Evolutionary conservation across 2,797 vertebrate genomes (phyloP), one percentile per base, ranked within the genome.

Genomic region (Toxotes lorentzi): DNA sequence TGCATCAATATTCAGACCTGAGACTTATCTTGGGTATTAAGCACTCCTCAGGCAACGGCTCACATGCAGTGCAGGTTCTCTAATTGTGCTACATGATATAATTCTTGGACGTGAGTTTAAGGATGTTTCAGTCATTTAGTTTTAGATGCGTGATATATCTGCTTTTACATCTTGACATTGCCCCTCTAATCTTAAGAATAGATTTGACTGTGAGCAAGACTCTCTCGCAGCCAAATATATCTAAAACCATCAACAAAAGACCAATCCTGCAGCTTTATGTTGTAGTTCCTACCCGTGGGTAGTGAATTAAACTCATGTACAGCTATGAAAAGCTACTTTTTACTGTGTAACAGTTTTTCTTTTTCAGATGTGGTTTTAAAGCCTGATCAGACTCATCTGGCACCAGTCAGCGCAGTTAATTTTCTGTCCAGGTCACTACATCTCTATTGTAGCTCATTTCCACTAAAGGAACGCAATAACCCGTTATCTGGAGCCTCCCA

Each of bases 1-100:
- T 68, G 78, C 82, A 79, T 86, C 83, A 82, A 72, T 87, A 86
- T 86, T 83, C 81, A 89, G 67, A 86, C 82, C 78, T 59, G 63
- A 54, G 69, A 81, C 63, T 85, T 91, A 82, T 88, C 81, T 80
- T 24, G 43, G 54, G 77, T 82, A 73, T 86, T 86, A 87, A 85
- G 77, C 79, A 78, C 78, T 82, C 78, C 68, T 81, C 59, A 57
- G 86, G 78, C 84, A 83, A 76, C 75, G 78, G 73, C 45, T 74
- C 51, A 69, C 41, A 76, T 67, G 65, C 58, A 74, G 59, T 76
- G 70, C 34, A 81, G 57, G 48, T 79, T 81, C 53, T 79, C 75
- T 79, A 82, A 85, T 83, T 87, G 72, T 70, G 59, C 61, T 61
- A 45, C 38, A 67, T 58, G 34, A 75, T 62, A 48, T 65, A 21